Percentiles rank a stretch among this genome's conserved stretches.
Evolutionary conservation across 2,113 vertebrate species (phyloP).

Genomic region (Cynocephalus volans): DNA sequence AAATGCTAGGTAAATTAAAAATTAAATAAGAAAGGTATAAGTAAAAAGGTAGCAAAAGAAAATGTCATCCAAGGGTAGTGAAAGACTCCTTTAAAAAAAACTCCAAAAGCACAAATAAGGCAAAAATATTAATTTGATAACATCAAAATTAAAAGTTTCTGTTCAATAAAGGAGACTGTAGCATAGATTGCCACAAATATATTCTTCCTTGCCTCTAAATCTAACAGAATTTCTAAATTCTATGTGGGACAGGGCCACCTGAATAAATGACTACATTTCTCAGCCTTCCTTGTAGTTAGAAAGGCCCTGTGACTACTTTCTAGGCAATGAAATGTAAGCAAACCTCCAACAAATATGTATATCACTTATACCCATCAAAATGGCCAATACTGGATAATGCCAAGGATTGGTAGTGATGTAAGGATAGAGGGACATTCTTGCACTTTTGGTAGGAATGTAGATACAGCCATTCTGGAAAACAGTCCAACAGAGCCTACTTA

Average conservation of each 20-base stretch:
- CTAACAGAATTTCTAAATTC: background rate
- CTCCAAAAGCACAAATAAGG: background rate
- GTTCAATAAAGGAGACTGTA: background rate
- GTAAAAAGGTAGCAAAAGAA: background rate
- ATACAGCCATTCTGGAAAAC: background rate
- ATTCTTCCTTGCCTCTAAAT: background rate
- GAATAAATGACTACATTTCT: background rate
- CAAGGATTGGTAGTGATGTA: background rate
- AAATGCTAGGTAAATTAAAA: conserved; percentile 23
- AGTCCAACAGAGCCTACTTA: background rate
- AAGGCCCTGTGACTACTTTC: background rate
- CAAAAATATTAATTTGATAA: conserved; percentile 2
- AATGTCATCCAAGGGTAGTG: background rate
- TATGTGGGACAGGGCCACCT: background rate
- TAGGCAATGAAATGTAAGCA: conserved; percentile 22
- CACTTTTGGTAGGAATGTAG: background rate
- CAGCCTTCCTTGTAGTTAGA: background rate
- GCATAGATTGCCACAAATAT: background rate
- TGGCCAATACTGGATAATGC: background rate
- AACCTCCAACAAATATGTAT: background rate
- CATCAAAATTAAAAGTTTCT: background rate
- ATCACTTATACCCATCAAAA: background rate
- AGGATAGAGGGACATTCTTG: background rate
- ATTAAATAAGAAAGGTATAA: background rate
- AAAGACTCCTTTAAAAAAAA: background rate